These are phyloP conservation scores for Sesamia nonagrioides DNA, from an alignment of 1,140 invertebrate species.

Conservation along the genomic window DNA sequence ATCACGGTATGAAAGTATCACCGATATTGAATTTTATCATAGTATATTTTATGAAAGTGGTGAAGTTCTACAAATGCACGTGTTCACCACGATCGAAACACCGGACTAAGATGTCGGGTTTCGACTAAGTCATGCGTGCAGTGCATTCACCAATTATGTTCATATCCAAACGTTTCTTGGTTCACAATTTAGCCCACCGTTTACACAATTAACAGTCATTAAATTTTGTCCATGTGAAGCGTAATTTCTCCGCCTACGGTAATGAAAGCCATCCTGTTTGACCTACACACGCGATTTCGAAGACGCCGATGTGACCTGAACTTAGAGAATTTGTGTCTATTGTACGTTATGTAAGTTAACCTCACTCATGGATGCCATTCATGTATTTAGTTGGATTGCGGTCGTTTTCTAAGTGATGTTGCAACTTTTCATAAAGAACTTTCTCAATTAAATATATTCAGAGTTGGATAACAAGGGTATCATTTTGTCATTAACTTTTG, in stretches of 20 bases:
- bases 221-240: constrained; percentile 26
- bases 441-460: not conserved
- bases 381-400: constrained; percentile 12
- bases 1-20: constrained; percentile 19
- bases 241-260: constrained; percentile 31
- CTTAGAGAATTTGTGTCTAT: constrained; percentile 16
- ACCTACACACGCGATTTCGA: constrained; percentile 13
- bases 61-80: not conserved
- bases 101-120: constrained; percentile 26
- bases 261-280: constrained; percentile 37
- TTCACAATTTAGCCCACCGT: not conserved
- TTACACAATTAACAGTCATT: constrained; percentile 9
- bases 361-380: constrained; percentile 2
- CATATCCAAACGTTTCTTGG: constrained; percentile 2
- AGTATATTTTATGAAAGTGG: constrained; percentile 5
- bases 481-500: not conserved
- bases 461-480: too few relatives aligned
- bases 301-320: not conserved
- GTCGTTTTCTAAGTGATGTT: constrained; percentile 21
- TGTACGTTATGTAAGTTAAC: constrained; percentile 12
- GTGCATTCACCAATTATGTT: constrained; percentile 24
- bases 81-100: constrained; percentile 19
- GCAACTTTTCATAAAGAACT: not conserved
- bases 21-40: not conserved
- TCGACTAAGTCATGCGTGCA: constrained; percentile 30